Evolutionary conservation across 2,113 vertebrate genomes (phyloP), one percentile per base, ranked within the genome.

Genomic region (Chunga burmeisteri): DNA sequence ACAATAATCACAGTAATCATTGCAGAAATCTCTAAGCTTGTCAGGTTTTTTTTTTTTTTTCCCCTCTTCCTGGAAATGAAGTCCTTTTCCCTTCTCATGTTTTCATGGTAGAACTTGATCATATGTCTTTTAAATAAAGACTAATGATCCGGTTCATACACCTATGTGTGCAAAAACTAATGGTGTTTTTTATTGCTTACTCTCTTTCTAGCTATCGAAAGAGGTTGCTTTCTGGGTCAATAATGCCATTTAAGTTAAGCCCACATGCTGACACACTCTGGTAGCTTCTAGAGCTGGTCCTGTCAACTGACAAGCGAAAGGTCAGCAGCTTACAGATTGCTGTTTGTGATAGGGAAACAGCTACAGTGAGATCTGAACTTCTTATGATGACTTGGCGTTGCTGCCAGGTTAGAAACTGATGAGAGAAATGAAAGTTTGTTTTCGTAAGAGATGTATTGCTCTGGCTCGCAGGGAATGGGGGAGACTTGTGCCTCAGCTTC

Each of bases 191-290:
- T 87, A 75, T 87, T 86, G 73, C 78, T 92, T 79, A 72, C 38
- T 91, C 19, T 80, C 61, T 81, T 78, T 22, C 50, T 70, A 30
- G 59, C 88, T 93, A 26, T 62, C 70, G 58, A 90, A 97, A 52
- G 90, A 88, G 68, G 91, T 81, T 90, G 30, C 81, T 98, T 96
- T 97, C 96, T 92, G 95, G 95, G 94, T 98, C 97, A 97, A 11
- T 95, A 95, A 88, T 95, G 95, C 75, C 92, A 75, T 96, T 97
- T 96, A 90, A 94, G 88, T 81, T 89, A 95, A 93, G 90, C 59
- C 87, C 63, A 75, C 86, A 49, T 50, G 71, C 63, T 91, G 96
- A 94, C 88, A 95, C 92, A 94, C 50, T 83, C 93, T 88, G 91
- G 91, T 91, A 88, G 70, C 72, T 97, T 96, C 92, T 91, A n/a